A percentile compares a stretch with the other conserved stretches of the same genome.
phyloP scores from a whole-genome alignment of 2,113 vertebrate genomes.

The Quiscalus mexicanus region DNA sequence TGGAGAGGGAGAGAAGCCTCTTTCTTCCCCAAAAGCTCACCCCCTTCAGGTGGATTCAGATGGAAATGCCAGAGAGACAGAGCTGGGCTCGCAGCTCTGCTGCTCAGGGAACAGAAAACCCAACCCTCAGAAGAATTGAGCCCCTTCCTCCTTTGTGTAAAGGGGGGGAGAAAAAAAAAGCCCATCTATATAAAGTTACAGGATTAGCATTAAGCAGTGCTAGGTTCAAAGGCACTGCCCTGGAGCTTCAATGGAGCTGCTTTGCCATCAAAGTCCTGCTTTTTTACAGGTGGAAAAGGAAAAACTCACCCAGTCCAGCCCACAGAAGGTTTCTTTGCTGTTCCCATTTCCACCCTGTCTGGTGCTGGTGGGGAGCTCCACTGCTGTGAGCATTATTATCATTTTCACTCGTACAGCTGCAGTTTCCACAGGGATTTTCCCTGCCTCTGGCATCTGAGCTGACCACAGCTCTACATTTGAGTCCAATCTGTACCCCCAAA shows the following conservation, averaged over 20 bases:
- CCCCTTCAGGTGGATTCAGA: conserved; percentile 80
- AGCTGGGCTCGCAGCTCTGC: conserved; percentile 70
- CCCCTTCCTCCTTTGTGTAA: conserved; percentile 72
- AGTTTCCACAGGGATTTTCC: neutral
- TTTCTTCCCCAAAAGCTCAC: conserved; percentile 76
- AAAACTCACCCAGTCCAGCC: neutral
- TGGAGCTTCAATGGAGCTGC: conserved; percentile 26
- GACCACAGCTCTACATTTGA: neutral
- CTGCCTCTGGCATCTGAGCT: neutral
- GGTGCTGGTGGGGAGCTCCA: neutral
- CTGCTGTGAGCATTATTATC: rapidly evolving
- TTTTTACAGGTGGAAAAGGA: conserved; percentile 23
- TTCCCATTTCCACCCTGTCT: neutral
- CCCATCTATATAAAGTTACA: conserved; percentile 84
- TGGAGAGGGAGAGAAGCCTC: conserved; percentile 68
- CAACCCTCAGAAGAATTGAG: conserved; percentile 57
- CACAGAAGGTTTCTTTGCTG: neutral
- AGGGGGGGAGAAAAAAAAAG: neutral
- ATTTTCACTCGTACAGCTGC: rapidly evolving
- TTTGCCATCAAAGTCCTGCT: conserved; percentile 45
- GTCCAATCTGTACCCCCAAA: neutral
- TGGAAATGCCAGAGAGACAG: conserved; percentile 79
- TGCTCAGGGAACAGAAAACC: conserved; percentile 69
- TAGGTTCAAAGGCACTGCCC: conserved; percentile 68
- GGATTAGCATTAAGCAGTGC: conserved; percentile 86